Base-by-base conservation (phyloP, 2,113 vertebrate species). In the Budorcas taxicolor region DNA sequence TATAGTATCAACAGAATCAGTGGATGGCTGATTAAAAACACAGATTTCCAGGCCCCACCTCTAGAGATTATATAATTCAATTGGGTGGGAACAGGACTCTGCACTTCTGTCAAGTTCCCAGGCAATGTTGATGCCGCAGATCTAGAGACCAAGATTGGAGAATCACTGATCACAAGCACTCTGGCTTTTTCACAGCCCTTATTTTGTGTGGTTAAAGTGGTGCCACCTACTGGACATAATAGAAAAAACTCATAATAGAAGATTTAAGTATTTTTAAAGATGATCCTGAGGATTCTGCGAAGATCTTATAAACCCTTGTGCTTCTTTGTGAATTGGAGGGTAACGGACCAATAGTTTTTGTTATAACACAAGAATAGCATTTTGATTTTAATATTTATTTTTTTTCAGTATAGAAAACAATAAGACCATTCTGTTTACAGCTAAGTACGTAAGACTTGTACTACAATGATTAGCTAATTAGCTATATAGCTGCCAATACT, bases 171-270 rank as follows among this genome's bases (percentile, higher is more conserved):
- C 5, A 40, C 15, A 83, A 64, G 2, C 2, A 16, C 7, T 57
- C 13, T 4, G 19, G 9, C 40, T 15, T 29, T 31, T 50, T 21
- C 57, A 19, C 0, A 0, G 2, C 25, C 55, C 40, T 81, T 52
- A 21, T 74, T 6, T 93, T 45, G 4, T 33, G 57, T 31, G 7
- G 6, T 90, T 97, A 33, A 90, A 4, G 31, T 98, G 52, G 78
- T 98, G 97, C 92, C 71, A 94, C 23, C 92, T 94, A 8, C 9
- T 97, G 97, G 91, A 40, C 91, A 58, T 0, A 25, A 47, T 62
- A 85, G 15, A 57, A 82, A 25, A 86, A 84, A 40, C 3, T 29
- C 31, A 0, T n/a, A 45, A 12, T 9, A 57, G 9, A 74, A 86
- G 2, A 0, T 47, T 29, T 33, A 29, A 31, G 17, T 33, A 19